Evolutionary conservation across 2,113 vertebrate genomes (phyloP), one percentile per base, ranked within the genome.

Genomic region (Noctilio leporinus): DNA sequence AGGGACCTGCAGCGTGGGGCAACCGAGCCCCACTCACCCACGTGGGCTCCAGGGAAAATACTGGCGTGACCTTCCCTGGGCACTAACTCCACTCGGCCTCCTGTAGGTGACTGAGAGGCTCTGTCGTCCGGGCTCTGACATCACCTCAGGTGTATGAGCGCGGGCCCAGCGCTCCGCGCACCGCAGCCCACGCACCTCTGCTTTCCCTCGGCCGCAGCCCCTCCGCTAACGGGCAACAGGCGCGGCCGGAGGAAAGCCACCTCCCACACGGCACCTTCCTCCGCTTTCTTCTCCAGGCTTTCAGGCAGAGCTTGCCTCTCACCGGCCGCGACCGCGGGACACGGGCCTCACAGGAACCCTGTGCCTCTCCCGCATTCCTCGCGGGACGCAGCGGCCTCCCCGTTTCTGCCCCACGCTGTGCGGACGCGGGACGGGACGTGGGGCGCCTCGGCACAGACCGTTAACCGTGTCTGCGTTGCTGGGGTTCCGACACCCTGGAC

Each of bases 181-280:
- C 96, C 65, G 73, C 0, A 62, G 55, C 40, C 93, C 84, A 65
- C 0, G 0, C 35, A 67, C 43, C 86, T 67, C 96, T 51, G 89
- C 65, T 72, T 75, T 80, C 90, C 78, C 95, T 96, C 59, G 55
- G 84, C 93, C 95, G 87, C 55, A 47, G 82, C 77, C 62, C 84
- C 85, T 97, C 97, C 93, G 51, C 83, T 96, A 98, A 97, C 96
- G 95, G 3, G 87, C 97, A 98, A 87, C 96, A 97, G 93, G 69
- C 97, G 33, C 7, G 45, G 7, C 45, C 49, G 86, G 94, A 84
- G 84, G 94, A 70, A 92, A 94, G 67, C 77, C 86, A 86, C 96
- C 96, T 95, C 96, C 59, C 92, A 30, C 64, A 28, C 0, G 64
- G 38, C 85, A 67, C 76, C 95, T 88, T 86, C 0, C 95, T 88